Conservation (phyloP, 1,140 invertebrate species). For the Drosophila mayri region DNA sequence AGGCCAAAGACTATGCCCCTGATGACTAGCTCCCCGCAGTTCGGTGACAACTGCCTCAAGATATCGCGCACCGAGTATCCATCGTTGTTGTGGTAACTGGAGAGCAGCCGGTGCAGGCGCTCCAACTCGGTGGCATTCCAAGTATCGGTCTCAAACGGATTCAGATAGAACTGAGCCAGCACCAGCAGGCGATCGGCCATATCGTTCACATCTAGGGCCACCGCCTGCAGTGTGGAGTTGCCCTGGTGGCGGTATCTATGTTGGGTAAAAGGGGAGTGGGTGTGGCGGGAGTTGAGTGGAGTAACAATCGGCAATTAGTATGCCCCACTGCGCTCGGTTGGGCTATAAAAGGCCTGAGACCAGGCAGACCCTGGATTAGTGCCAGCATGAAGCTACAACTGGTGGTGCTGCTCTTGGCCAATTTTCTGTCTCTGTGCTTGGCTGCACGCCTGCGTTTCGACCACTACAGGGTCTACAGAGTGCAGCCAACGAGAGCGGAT, state of each 20-base stretch:
- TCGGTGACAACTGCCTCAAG: conserved; percentile 64
- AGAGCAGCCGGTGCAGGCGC: conserved; percentile 62
- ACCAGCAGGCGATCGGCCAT: conserved; percentile 62
- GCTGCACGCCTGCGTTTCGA: conserved; percentile 31
- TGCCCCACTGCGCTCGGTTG: conserved; percentile 34
- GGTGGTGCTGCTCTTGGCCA: conserved; percentile 8
- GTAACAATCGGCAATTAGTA: conserved; percentile 52
- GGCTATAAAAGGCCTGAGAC: conserved; percentile 32
- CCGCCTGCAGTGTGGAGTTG: conserved; percentile 31
- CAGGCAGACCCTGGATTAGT: conserved; percentile 18
- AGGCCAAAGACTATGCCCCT: conserved; percentile 68
- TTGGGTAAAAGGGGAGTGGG: conserved; percentile 11
- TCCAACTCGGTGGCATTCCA: conserved; percentile 50
- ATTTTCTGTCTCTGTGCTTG: conserved; percentile 14
- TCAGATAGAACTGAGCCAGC: conserved; percentile 66
- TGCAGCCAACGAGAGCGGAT: conserved; percentile 68
- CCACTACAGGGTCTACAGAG: conserved; percentile 85
- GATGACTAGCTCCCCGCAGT: conserved; percentile 69
- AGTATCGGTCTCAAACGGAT: conserved; percentile 51
- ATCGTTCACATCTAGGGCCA: conserved; percentile 49
- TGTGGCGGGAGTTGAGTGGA: conserved; percentile 22
- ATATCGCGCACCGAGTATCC: conserved; percentile 74
- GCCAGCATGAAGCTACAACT: conserved; percentile 42
- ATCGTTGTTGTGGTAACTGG: conserved; percentile 58
- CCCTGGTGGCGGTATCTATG: conserved; percentile 65